Evolutionary conservation across 2,888 invertebrate species (phyloP).

Genomic region (Pecten maximus): DNA sequence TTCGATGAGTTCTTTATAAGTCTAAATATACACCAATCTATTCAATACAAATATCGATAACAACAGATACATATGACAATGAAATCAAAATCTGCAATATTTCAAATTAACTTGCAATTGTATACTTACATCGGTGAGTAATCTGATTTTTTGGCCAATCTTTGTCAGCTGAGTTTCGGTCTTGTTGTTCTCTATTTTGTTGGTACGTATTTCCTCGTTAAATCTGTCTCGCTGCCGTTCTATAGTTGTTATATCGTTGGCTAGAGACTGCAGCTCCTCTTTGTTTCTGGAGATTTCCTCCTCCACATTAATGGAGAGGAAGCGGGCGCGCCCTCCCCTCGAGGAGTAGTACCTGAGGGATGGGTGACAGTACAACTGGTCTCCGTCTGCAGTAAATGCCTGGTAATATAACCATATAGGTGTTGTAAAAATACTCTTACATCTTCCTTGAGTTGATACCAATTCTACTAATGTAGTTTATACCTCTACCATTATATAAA

Average conservation of each 20-base stretch:
- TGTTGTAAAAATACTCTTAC: background rate
- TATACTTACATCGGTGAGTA: conserved; percentile 63
- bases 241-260: conserved; percentile 52
- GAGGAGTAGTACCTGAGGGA: conserved; percentile 79
- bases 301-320: conserved; percentile 77
- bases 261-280: conserved; percentile 53
- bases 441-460: too few relatives aligned
- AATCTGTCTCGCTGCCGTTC: conserved; percentile 55
- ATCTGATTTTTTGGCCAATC: conserved; percentile 65
- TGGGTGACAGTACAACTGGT: conserved; percentile 75
- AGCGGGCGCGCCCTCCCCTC: conserved; percentile 68
- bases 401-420: conserved; percentile 58
- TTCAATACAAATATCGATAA: too few relatives aligned
- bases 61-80: too few relatives aligned
- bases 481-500: too few relatives aligned
- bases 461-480: too few relatives aligned
- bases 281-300: conserved; percentile 71
- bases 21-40: too few relatives aligned
- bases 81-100: too few relatives aligned
- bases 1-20: too few relatives aligned
- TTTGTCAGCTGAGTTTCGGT: conserved; percentile 74
- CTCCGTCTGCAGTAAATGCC: conserved; percentile 79
- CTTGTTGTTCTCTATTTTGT: conserved; percentile 69
- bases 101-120: background rate
- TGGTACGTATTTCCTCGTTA: conserved; percentile 62